These are phyloP conservation scores for Apostichopus japonicus DNA, from an alignment of 35 echinoderm and acorn worm genomes.

Conservation along the genomic window DNA sequence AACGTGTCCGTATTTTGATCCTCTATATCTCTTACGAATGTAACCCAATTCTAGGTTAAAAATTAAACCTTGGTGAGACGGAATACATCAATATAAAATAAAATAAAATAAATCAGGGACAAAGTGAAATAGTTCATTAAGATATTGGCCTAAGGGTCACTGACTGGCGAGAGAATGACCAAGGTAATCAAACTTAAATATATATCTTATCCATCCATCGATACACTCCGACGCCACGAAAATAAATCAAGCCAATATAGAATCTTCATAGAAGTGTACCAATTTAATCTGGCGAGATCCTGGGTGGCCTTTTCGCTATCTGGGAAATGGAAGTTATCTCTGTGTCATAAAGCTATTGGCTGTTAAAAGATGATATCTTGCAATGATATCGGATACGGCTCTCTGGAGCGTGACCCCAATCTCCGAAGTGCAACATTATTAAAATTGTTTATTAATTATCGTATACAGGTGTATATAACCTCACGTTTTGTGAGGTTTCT, in stretches of 20 bases:
- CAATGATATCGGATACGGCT: neutral
- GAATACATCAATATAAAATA: no score
- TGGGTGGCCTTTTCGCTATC: neutral
- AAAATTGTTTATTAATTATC: neutral
- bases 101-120: no score
- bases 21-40: no score
- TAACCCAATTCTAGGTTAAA: neutral
- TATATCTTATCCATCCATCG: neutral
- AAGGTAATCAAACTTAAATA: neutral
- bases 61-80: neutral
- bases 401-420: neutral
- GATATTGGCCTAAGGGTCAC: neutral
- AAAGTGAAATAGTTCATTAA: no score
- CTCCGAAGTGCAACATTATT: neutral
- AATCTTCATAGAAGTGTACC: neutral
- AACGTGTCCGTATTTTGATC: neutral
- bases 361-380: neutral
- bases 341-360: neutral
- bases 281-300: neutral
- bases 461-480: neutral
- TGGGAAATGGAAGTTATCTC: neutral
- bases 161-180: neutral
- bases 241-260: neutral
- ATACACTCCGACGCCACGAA: neutral
- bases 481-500: neutral